phyloP scores from a whole-genome alignment of 1,140 invertebrate species.

The Amyelois transitella region DNA sequence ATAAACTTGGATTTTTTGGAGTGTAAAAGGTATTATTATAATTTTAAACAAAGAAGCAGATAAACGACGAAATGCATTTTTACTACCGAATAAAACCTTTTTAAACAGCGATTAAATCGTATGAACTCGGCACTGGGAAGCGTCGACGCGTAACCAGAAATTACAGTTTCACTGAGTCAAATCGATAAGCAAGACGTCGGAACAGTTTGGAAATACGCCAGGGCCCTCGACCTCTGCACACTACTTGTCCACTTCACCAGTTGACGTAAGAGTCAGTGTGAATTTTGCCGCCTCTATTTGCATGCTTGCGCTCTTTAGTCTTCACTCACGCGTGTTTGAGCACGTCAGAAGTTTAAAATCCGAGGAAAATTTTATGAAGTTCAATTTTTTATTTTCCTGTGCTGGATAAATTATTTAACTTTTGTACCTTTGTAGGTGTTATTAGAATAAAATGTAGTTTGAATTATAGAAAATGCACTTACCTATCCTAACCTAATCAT shows the following conservation, averaged over 20 bases:
- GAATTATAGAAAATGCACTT: too few species aligned
- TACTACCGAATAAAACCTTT: background rate
- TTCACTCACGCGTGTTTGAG: background rate
- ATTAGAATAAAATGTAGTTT: too few species aligned
- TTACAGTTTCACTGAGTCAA: slow-evolving; percentile 10
- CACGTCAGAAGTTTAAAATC: background rate
- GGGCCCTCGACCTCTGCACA: slow-evolving; percentile 33
- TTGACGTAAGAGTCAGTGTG: slow-evolving; percentile 2
- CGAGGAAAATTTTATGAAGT: background rate
- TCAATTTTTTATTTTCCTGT: too few species aligned
- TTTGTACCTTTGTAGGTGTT: too few species aligned
- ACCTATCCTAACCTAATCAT: too few species aligned
- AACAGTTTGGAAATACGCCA: slow-evolving; percentile 44
- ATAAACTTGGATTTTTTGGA: too few species aligned
- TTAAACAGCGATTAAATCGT: background rate
- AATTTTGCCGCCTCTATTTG: background rate
- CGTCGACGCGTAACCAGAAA: slow-evolving; percentile 4
- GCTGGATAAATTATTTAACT: too few species aligned
- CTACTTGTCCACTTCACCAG: slow-evolving; percentile 18
- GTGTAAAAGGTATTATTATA: too few species aligned
- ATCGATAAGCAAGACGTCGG: slow-evolving; percentile 22
- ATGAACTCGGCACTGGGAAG: background rate
- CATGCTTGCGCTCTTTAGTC: background rate
- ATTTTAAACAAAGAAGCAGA: too few species aligned
- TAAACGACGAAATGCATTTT: too few species aligned